phyloP scores from a whole-genome alignment of 2,797 vertebrate genomes.

The Varecia variegata region DNA sequence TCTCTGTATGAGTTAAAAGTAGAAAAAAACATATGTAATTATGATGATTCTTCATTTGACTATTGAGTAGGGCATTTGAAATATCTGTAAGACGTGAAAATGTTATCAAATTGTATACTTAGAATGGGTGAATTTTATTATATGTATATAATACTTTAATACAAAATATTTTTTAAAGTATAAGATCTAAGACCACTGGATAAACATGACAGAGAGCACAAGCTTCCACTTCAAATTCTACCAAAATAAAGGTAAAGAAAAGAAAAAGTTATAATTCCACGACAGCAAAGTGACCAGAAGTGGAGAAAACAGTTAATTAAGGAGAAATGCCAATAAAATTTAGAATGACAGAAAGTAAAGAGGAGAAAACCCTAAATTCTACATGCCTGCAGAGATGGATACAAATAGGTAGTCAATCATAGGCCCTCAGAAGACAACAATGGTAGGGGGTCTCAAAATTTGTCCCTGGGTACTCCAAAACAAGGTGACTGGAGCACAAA shows the following conservation, averaged over 20 bases:
- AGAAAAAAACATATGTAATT: background rate
- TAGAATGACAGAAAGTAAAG: background rate
- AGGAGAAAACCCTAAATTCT: background rate
- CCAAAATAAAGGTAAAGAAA: background rate
- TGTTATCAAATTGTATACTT: background rate
- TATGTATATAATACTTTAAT: background rate
- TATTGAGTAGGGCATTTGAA: background rate
- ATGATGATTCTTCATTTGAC: background rate
- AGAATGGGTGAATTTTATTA: background rate
- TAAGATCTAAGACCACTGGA: background rate
- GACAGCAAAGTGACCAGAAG: background rate
- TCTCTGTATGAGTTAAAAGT: background rate
- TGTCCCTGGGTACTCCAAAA: background rate
- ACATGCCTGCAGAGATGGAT: background rate
- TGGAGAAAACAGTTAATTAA: background rate
- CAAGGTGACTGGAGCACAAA: background rate
- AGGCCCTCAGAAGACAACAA: background rate
- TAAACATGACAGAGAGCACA: background rate
- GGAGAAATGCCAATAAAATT: background rate
- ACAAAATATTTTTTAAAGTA: background rate
- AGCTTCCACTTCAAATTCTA: background rate
- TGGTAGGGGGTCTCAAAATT: background rate
- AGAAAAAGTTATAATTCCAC: background rate
- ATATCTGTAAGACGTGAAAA: background rate
- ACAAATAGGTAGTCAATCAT: background rate